Evolutionary conservation across 2,888 invertebrate species (phyloP).

Genomic region (Parnassius mnemosyne): DNA sequence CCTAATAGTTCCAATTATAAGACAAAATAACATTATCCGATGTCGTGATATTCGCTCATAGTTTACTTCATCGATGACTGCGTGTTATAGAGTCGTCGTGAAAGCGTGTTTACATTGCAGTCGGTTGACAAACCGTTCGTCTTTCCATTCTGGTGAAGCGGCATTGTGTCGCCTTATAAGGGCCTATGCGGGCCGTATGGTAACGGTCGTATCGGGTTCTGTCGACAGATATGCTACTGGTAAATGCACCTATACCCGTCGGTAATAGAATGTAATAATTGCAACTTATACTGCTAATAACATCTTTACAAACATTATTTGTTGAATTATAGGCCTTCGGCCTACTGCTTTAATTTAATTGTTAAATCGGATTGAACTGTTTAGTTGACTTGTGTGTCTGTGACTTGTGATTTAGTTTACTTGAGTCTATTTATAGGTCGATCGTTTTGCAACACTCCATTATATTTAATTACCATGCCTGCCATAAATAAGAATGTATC

Average conservation of each 20-base stretch:
- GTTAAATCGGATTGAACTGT: too few relatives aligned
- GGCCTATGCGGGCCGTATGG: conserved; percentile 36
- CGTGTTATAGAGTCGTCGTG: conserved; percentile 29
- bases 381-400: too few relatives aligned
- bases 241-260: background rate
- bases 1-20: background rate
- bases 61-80: conserved; percentile 26
- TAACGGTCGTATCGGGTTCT: conserved; percentile 25
- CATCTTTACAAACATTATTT: too few relatives aligned
- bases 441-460: too few relatives aligned
- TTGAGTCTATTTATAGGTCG: too few relatives aligned
- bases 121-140: conserved; percentile 45
- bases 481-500: too few relatives aligned
- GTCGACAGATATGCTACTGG: conserved; percentile 5
- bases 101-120: conserved; percentile 46
- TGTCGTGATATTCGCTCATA: conserved; percentile 14
- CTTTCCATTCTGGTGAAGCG: conserved; percentile 47
- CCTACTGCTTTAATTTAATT: too few relatives aligned
- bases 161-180: conserved; percentile 34
- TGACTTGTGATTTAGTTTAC: too few relatives aligned
- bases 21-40: conserved; percentile 4
- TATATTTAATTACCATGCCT: too few relatives aligned
- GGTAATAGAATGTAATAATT: too few relatives aligned
- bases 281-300: too few relatives aligned
- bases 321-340: too few relatives aligned